Evolutionary conservation across 2,888 invertebrate species (phyloP), one percentile per base, ranked within the genome.

Genomic region (Volucella zonaria): DNA sequence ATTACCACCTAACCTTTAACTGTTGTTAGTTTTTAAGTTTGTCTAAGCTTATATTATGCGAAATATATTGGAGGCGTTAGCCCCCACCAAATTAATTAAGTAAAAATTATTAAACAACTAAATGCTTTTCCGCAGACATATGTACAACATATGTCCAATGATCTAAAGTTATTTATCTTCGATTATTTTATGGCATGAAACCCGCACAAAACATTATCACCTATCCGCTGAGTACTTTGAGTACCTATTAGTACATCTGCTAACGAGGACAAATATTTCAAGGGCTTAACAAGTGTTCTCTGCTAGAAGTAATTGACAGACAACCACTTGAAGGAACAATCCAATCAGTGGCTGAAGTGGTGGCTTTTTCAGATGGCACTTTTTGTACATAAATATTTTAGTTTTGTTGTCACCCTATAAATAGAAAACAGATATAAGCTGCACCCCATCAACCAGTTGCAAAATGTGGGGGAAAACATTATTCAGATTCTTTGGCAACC

Each of bases 401-500:
- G n/a, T 15, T 8, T 38, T 9, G 14, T 45, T 9, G 23, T 6
- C 61, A 15, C 31, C 31, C 31, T 54, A 54, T 42, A 67, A 43
- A 54, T 54, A 67, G 23, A 42, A 31, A 8, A 45, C 18, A n/a
- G 4, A 31, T 56, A 14, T 15, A 38, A 14, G 12, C 40, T 47
- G 23, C 12, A 9, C n/a, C 31, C 31, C 31, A 31, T 31, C 56
- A 68, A 56, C 45, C 15, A 8, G 12, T 40, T 47, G 43, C 54
- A 40, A 62, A 67, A 67, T 51, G 59, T 73, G 58, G 49, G 58
- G 31, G 47, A 51, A 58, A 73, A 59, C 78, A 79, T 79, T 73
- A 66, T 66, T 71, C 56, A 14, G 58, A 79, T 79, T 79, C 64
- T 59, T 79, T 79, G 78, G 78, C 78, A 79, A 66, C 49, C 78